These are phyloP conservation scores for Torymus tubicola DNA, from an alignment of 2,888 invertebrate genomes.

Conservation along the genomic window DNA sequence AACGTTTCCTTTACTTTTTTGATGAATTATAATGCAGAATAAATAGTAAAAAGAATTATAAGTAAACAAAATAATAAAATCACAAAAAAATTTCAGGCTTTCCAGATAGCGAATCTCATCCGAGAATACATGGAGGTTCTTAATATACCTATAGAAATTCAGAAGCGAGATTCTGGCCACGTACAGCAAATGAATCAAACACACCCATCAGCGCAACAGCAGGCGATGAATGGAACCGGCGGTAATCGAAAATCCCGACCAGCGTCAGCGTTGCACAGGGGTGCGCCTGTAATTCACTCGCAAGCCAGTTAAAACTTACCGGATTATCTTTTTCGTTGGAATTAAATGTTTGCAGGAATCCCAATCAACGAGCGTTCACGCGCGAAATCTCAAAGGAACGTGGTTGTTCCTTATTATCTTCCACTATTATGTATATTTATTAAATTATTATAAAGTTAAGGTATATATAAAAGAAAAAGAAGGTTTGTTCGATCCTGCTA, in stretches of 20 bases:
- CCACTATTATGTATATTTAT: slow-evolving; percentile 53
- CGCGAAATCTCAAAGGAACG: neutral
- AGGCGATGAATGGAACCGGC: slow-evolving; percentile 59
- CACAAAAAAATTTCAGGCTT: slow-evolving; percentile 80
- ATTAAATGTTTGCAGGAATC: neutral
- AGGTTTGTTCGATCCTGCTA: neutral
- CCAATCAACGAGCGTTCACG: neutral
- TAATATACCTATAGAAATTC: slow-evolving; percentile 75
- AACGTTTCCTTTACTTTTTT: neutral
- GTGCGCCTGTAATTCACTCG: slow-evolving; percentile 80
- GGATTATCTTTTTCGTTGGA: slow-evolving; percentile 15
- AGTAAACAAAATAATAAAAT: too few species aligned
- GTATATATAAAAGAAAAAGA: neutral
- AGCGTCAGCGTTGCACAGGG: slow-evolving; percentile 78
- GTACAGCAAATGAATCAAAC: slow-evolving; percentile 70
- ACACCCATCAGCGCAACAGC: slow-evolving; percentile 62
- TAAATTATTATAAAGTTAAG: slow-evolving; percentile 20
- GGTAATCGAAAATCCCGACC: slow-evolving; percentile 76
- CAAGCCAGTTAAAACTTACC: slow-evolving; percentile 78
- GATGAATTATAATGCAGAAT: neutral
- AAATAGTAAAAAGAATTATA: too few species aligned
- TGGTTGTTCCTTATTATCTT: slow-evolving; percentile 48
- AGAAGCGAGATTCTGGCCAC: slow-evolving; percentile 71
- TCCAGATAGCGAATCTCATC: slow-evolving; percentile 94
- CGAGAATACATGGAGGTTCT: slow-evolving; percentile 90